Evolutionary conservation across 1,140 invertebrate genomes (phyloP), one percentile per base, ranked within the genome.

Genomic region (Bombus impatiens): DNA sequence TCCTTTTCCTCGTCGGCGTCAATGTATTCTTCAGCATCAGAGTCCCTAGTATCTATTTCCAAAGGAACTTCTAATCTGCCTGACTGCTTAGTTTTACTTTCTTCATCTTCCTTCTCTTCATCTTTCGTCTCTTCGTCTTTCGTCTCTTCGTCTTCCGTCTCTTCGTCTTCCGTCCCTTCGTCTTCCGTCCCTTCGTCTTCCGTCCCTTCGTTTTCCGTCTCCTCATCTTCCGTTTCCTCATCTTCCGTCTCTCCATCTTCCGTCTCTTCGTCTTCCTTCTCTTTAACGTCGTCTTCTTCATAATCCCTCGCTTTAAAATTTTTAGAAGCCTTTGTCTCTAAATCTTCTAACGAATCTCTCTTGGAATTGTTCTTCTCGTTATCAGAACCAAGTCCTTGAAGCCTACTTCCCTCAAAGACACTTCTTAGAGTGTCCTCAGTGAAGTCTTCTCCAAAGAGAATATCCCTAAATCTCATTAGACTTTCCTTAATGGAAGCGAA

Each of bases 381-480:
- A 6, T 28, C 25, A 9, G 76, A 18, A 32, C 25, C 76, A 1
- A 53, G 9, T 2, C 12, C 22, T 25, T 68, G 65, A 1, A 47
- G 15, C 15, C 28, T 82, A 22, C 78, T 75, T 3, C 53, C 78
- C 3, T 68, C 84, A 1, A 82, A 81, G 2, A 57, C 40, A n/a
- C n/a, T 65, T 0, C 25, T 57, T 25, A 85, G n/a, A 10, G 22
- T 15, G 42, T 87, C 86, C 2, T 89, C 84, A 0, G 35, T 77
- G 28, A 67, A 80, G 13, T 85, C 57, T 0, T 47, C 75, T 0
- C 82, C 81, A 22, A 90, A 87, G 13, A 90, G 65, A 1, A 89
- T 87, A 22, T 90, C 82, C 2, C 76, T 86, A 32, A 90, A 90
- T 40, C 57, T 90, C 10, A 87, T 82, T 25, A 88, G 37, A 25